A percentile compares a stretch with the other conserved stretches of the same genome.
Conservation (phyloP, 92 coral and sea anemone genomes). For the Umimayanthus chanpuru region DNA sequence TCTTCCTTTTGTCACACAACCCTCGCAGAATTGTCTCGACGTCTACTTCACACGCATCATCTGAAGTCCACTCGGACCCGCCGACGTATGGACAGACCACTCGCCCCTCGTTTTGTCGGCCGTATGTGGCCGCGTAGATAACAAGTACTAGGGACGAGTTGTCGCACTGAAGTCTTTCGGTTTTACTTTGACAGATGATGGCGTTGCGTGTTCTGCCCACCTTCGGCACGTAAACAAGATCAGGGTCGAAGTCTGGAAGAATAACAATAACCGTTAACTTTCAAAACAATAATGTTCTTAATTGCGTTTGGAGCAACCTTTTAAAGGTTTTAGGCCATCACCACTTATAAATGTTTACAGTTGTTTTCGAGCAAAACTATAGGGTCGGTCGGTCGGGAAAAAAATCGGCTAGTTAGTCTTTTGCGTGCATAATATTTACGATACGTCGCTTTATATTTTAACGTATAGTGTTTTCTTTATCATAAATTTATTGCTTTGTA, state of each 20-base stretch:
- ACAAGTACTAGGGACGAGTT: conserved; percentile 69
- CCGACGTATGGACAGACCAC: conserved; percentile 66
- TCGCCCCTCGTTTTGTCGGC: conserved; percentile 65
- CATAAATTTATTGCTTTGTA: no score
- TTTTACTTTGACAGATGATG: conserved; percentile 64
- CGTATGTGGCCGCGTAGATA: conserved; percentile 71
- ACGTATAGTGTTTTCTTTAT: no score
- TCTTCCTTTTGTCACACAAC: conserved; percentile 56
- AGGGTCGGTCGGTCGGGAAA: no score
- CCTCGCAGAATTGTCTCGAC: conserved; percentile 42
- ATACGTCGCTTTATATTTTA: no score
- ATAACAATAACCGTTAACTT: background rate
- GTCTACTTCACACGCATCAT: conserved; percentile 52
- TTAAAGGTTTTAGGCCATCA: no score
- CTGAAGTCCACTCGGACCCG: conserved; percentile 42
- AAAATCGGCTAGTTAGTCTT: no score
- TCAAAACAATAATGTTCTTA: background rate
- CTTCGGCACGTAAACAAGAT: conserved; percentile 1
- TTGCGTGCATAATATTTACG: no score
- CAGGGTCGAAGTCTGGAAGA: conserved; percentile 8
- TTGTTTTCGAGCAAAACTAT: no score
- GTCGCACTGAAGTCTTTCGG: conserved; percentile 56
- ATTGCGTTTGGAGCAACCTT: no score
- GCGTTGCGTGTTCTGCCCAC: conserved; percentile 35
- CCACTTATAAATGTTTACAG: no score